phyloP scores from a whole-genome alignment of 2,113 vertebrate genomes.

The Ursus arctos region DNA sequence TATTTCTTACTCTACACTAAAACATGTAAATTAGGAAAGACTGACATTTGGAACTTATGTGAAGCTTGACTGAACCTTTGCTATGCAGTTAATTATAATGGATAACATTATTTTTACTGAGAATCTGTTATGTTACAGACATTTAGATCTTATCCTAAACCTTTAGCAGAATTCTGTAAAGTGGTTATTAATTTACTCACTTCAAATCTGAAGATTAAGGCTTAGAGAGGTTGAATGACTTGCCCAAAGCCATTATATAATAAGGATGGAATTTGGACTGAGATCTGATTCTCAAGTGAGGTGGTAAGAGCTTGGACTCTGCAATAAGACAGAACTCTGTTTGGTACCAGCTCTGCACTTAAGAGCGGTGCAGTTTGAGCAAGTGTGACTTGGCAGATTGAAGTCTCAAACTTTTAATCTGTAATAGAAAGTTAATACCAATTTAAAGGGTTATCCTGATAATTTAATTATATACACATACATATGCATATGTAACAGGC shows the following conservation, averaged over 20 bases:
- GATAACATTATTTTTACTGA: not conserved
- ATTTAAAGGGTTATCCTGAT: not conserved
- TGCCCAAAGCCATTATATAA: not conserved
- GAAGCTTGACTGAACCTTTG: not conserved
- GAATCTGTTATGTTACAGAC: not conserved
- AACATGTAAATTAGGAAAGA: not conserved
- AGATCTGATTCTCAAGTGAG: not conserved
- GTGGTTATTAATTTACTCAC: constrained; percentile 23
- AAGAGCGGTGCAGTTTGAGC: not conserved
- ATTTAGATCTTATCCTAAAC: not conserved
- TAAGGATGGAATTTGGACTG: not conserved
- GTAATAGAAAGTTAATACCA: not conserved
- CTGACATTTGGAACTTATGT: not conserved
- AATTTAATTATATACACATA: not conserved
- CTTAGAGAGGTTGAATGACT: not conserved
- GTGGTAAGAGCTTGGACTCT: not conserved
- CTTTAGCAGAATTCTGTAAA: not conserved
- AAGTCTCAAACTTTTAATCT: not conserved
- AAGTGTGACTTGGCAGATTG: not conserved
- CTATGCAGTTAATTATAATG: not conserved
- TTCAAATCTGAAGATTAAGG: not conserved
- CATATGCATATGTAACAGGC: not conserved
- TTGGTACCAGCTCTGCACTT: not conserved
- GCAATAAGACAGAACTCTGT: not conserved
- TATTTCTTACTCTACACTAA: not conserved